Evolutionary conservation across 2,797 vertebrate genomes (phyloP), one percentile per base, ranked within the genome.

Genomic region (Buphagus erythrorhynchus): DNA sequence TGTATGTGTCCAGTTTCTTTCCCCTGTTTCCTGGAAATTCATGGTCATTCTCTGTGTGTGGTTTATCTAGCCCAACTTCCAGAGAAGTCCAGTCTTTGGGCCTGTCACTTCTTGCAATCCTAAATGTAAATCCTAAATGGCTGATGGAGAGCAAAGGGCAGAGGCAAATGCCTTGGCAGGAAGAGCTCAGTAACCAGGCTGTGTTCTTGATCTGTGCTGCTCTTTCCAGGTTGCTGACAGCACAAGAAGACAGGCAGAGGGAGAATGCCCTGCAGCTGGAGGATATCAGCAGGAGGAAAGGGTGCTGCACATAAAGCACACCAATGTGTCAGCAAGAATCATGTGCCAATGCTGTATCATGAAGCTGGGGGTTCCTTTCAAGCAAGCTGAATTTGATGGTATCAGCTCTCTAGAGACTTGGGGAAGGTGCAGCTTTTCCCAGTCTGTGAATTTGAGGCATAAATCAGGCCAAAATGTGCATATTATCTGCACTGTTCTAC

Each of bases 211-310:
- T 46, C 31, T 69, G 36, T 90, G 55, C 63, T 81, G 21, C 46
- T 92, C 62, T 49, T 95, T 97, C 26, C 88, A 97, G 97, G 77
- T 69, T 97, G 74, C 91, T 97, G 68, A 96, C 94, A 49, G 88
- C 78, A 16, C 96, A 97, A 57, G 94, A 97, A 78, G 95, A 96
- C 91, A 97, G 77, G 81, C 95, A 96, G 83, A 96, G 68, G 59
- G 88, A 96, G 79, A 90, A 55, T 24, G 94, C 95, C 59, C 78
- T 97, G 78, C 95, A 91, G 51, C 94, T 97, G 89, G 91, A 96
- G 62, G 92, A 93, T 54, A 72, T 63, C 84, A 54, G 52, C 81
- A 90, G 91, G 80, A 96, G 55, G 73, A 97, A 86, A 77, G 95
- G 94, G 12, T 97, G 97, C 88, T 97, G 97, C 58, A 51, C 61